These are phyloP conservation scores for Myripristis jacobus DNA, from an alignment of 2,797 vertebrate species.

Conservation along the genomic window DNA sequence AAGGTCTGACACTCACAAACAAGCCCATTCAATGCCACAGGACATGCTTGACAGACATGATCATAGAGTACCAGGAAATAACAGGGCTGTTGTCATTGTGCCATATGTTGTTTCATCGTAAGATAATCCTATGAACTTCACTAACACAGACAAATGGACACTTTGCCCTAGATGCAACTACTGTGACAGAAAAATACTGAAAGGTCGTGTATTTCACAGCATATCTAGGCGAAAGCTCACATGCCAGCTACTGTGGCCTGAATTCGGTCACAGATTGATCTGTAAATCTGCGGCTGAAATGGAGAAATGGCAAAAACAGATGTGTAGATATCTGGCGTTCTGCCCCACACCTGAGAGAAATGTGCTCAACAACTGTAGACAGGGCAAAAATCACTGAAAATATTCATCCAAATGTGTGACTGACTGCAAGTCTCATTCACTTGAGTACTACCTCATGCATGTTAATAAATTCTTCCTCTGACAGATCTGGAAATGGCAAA, in stretches of 20 bases:
- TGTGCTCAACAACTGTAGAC: conserved; percentile 23
- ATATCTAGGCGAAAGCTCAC: neutral
- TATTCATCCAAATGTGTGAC: neutral
- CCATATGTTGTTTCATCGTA: conserved; percentile 41
- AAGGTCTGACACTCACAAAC: conserved; percentile 68
- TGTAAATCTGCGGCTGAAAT: conserved; percentile 14
- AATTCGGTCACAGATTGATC: neutral
- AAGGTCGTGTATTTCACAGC: neutral
- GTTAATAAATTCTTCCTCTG: neutral
- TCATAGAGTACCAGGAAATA: conserved; percentile 61
- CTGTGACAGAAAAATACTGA: conserved; percentile 5
- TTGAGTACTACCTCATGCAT: neutral
- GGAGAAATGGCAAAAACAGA: conserved; percentile 31
- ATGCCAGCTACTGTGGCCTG: conserved; percentile 3
- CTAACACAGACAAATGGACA: conserved; percentile 18
- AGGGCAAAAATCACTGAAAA: neutral
- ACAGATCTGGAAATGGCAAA: conserved; percentile 24
- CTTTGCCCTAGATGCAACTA: neutral
- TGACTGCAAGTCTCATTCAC: too few relatives aligned
- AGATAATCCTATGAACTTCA: conserved; percentile 14
- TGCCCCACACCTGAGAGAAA: conserved; percentile 42
- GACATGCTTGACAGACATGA: conserved; percentile 54
- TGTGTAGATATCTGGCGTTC: conserved; percentile 18
- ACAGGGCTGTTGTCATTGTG: conserved; percentile 43
- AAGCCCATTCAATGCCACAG: conserved; percentile 61